A percentile compares a stretch with the other conserved stretches of the same genome.
Conservation (phyloP, 1,140 invertebrate genomes). For the Dendroctonus ponderosae region DNA sequence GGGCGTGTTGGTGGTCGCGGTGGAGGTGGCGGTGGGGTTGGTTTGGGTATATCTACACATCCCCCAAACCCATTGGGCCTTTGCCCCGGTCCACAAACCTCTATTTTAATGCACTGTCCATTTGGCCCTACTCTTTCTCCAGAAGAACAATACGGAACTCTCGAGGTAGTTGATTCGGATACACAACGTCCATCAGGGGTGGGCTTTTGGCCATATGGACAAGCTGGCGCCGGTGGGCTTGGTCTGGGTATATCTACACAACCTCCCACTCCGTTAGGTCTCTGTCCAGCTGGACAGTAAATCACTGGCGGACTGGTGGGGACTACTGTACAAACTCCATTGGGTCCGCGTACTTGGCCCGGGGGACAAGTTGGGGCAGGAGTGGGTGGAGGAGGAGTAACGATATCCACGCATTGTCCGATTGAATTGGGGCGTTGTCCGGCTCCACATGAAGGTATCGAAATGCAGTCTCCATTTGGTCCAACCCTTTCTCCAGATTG, state of each 20-base stretch:
- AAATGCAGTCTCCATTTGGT: constrained; percentile 29
- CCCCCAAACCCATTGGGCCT: background rate
- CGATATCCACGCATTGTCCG: background rate
- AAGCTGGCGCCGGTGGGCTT: background rate
- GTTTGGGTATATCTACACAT: background rate
- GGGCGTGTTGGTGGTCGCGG: background rate
- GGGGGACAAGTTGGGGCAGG: constrained; percentile 30
- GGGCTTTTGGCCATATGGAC: no score
- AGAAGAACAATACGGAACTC: no score
- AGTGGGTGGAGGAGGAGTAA: background rate
- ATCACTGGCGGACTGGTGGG: no score
- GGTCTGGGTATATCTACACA: constrained; percentile 8
- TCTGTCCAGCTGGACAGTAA: constrained; percentile 23
- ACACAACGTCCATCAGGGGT: no score
- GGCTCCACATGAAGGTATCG: constrained; percentile 3
- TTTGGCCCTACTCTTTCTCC: constrained; percentile 19
- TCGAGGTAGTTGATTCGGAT: no score
- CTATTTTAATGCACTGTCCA: constrained; percentile 13
- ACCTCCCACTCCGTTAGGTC: background rate
- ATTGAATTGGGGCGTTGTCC: background rate
- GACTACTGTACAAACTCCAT: constrained; percentile 32
- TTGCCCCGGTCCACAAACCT: constrained; percentile 12
- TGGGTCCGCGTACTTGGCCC: constrained; percentile 19
- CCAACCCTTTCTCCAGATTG: constrained; percentile 26
- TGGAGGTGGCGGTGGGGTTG: background rate